phyloP scores from a whole-genome alignment of 2,797 vertebrate genomes.

The Hippopotamyrus pictus region DNA sequence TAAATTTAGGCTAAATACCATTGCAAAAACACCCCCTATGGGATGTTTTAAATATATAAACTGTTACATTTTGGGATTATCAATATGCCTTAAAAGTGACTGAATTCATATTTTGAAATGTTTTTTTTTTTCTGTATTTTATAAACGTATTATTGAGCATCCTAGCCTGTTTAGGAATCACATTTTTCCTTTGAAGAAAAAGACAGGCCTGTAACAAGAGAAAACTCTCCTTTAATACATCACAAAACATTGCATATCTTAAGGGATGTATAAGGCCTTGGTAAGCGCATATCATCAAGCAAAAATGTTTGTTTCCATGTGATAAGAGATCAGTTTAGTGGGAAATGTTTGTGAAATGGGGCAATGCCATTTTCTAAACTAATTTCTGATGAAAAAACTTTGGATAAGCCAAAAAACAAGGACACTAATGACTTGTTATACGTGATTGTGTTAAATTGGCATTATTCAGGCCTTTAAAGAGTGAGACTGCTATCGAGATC shows the following conservation, averaged over 20 bases:
- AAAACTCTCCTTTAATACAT: not conserved
- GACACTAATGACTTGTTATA: slow-evolving; percentile 28
- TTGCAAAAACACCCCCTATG: not conserved
- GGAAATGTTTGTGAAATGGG: slow-evolving; percentile 51
- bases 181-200: not conserved
- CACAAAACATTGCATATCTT: not conserved
- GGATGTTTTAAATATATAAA: not conserved
- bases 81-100: not conserved
- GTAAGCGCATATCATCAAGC: slow-evolving; percentile 43
- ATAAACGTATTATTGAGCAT: not conserved
- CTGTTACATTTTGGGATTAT: not conserved
- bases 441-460: slow-evolving; percentile 1
- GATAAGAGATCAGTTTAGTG: slow-evolving; percentile 59
- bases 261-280: slow-evolving; percentile 8
- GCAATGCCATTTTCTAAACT: slow-evolving; percentile 45
- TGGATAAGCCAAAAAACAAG: slow-evolving; percentile 44
- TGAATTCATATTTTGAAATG: not conserved
- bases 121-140: not conserved
- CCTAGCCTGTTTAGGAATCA: not conserved
- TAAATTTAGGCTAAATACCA: not conserved
- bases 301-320: slow-evolving; percentile 61
- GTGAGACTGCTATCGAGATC: not conserved
- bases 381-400: slow-evolving; percentile 48
- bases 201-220: not conserved
- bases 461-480: slow-evolving; percentile 18